Percentiles rank a stretch among this genome's conserved stretches.
These are phyloP conservation scores for Sinocyclocheilus anshuiensis DNA, from an alignment of 2,113 vertebrate species.

Conservation along the genomic window DNA sequence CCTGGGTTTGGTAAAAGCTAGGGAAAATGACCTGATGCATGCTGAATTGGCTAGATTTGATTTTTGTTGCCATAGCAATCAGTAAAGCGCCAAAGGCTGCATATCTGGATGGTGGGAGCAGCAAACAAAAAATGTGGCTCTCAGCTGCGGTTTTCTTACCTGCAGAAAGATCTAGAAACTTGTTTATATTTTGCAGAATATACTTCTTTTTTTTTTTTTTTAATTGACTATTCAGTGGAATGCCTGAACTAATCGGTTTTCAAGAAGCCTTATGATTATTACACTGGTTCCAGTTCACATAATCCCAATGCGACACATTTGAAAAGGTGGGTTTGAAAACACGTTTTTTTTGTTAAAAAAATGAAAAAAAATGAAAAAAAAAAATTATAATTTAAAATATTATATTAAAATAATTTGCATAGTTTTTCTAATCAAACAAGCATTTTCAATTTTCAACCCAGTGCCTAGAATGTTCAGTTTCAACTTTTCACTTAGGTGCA, in stretches of 20 bases:
- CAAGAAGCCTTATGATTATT: not conserved
- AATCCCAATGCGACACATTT: not conserved
- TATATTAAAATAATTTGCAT: not conserved
- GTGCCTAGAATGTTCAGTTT: not conserved
- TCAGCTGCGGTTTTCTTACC: not conserved
- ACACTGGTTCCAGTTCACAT: not conserved
- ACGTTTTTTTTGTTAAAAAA: too few relatives aligned
- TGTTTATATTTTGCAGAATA: not conserved
- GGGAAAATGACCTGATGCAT: not conserved
- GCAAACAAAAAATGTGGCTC: not conserved
- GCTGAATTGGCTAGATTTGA: constrained; percentile 30
- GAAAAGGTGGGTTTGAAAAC: too few relatives aligned
- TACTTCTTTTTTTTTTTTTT: too few relatives aligned
- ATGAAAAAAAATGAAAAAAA: too few relatives aligned
- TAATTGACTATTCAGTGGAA: not conserved
- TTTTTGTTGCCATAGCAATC: constrained; percentile 40
- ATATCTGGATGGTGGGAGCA: not conserved
- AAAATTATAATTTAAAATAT: too few relatives aligned
- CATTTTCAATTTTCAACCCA: not conserved
- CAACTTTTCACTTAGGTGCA: not conserved
- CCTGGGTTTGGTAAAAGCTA: not conserved
- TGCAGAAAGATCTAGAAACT: not conserved
- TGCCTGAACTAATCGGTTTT: not conserved
- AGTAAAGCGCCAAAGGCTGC: constrained; percentile 24
- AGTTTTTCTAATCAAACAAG: not conserved